Conservation (phyloP, 2,113 vertebrate genomes). For the Saimiri boliviensis region DNA sequence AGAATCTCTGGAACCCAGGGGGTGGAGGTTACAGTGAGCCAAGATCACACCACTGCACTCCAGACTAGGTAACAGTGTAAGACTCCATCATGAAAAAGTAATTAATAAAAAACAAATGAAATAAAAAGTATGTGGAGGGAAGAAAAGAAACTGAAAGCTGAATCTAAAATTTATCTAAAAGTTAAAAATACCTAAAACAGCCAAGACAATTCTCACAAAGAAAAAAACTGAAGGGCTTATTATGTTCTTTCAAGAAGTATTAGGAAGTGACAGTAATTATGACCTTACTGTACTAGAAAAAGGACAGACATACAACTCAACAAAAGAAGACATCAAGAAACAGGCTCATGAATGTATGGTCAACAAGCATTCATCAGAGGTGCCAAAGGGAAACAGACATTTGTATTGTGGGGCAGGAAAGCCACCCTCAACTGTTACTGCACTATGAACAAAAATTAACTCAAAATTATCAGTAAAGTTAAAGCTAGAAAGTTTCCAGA, state of each 20-base stretch:
- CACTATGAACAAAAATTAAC: background rate
- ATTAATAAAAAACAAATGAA: fast-evolving
- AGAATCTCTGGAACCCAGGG: no score
- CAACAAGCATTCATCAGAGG: background rate
- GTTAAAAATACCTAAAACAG: no score
- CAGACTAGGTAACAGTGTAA: no score
- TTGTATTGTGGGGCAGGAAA: no score
- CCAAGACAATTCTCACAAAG: background rate
- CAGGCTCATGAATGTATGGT: background rate
- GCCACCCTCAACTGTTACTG: background rate
- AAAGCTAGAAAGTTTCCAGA: background rate
- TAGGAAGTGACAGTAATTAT: no score
- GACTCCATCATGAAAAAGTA: no score
- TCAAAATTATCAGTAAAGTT: background rate
- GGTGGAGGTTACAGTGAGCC: no score
- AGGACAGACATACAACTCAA: background rate
- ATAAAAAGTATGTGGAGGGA: no score
- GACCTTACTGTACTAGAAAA: no score
- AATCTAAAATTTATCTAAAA: background rate
- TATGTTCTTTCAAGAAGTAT: background rate
- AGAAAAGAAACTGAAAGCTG: background rate
- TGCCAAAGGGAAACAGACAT: background rate
- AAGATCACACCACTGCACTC: no score
- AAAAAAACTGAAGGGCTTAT: background rate
- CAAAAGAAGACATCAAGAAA: background rate